Evolutionary conservation across 2,888 invertebrate species (phyloP), one percentile per base, ranked within the genome.

Genomic region (Stenotaenia linearis): DNA sequence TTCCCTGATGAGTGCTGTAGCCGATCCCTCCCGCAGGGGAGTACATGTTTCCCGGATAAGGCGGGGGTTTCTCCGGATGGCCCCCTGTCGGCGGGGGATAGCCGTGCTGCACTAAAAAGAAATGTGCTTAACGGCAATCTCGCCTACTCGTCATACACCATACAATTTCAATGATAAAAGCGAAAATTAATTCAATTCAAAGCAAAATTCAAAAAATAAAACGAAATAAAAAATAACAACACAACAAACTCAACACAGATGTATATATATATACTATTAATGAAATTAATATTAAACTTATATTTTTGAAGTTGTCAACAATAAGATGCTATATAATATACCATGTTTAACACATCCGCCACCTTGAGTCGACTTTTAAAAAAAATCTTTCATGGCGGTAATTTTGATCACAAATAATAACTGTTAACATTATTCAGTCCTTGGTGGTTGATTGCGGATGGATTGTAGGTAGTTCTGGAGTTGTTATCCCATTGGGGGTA

Each of bases 11-110:
- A 92, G 90, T 90, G 92, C 90, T 90, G 81, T 80, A 80, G 77
- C 88, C 91, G 90, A 85, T 86, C 86, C 88, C 89, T 92, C 93
- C 94, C 94, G 92, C 94, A 94, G 94, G 95, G 94, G 91, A 93
- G 92, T 90, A 91, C 94, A 92, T 94, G 94, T 95, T 95, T 95
- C 94, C 94, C 94, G 93, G 92, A 75, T 81, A 82, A 21, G 81
- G 79, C 37, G 81, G 82, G 45, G 81, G 81, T 77, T 81, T 81
- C 56, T 82, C 81, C 74, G 79, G 79, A 79, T 79, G 79, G 28
- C 79, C 79, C 79, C 79, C 79, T 40, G 74, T 32, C 35, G 30
- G 21, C 35, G 37, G 79, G 79, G 79, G 79, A 50, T 75, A 79
- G 40, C 79, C 79, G 40, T 79, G 79, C 79, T 79, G 79, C 79